Evolutionary conservation across 2,113 vertebrate genomes (phyloP), one percentile per base, ranked within the genome.

Genomic region (Hippocampus zosterae): DNA sequence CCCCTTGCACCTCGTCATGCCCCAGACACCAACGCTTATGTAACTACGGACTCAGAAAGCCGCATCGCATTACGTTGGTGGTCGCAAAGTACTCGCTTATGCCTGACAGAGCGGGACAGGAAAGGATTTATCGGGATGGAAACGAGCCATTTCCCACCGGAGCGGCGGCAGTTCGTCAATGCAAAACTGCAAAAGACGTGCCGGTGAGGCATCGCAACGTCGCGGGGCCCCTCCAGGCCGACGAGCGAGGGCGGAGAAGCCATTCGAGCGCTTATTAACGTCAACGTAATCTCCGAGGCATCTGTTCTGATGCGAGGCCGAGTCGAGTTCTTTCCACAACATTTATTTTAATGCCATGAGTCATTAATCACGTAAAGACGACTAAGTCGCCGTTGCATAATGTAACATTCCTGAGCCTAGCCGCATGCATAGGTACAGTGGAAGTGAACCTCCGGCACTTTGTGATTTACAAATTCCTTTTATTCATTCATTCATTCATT

Each of bases 91-190:
- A 29, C 77, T 67, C 78, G 68, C 64, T 70, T 81, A 69, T 76
- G 93, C 94, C 93, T 78, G 95, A 95, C 37, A 90, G 86, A 93
- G 92, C 88, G 86, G 74, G 62, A 71, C 71, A 55, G 53, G 52
- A 69, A 63, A 40, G 57, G 57, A 74, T 27, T 65, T 72, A 66
- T 76, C 42, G 72, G 11, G 27, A 71, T 68, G 75, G 72, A 82
- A 82, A 73, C 37, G 21, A 66, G 55, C 44, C 23, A 68, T 78
- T 79, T 81, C 83, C 71, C 71, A 69, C 60, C 67, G 71, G 62
- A 65, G 33, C 56, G 16, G 65, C 62, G 40, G 18, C 42, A 37
- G 44, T 64, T 76, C 70, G 67, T 75, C 63, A 72, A 63, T 10
- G 33, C 33, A 52, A 62, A 57, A 25, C 33, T 42, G 29, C 46